Evolutionary conservation across 2,797 vertebrate species (phyloP), one percentile per base, ranked within the genome.

Genomic region (Melanotaenia parkinsoni): DNA sequence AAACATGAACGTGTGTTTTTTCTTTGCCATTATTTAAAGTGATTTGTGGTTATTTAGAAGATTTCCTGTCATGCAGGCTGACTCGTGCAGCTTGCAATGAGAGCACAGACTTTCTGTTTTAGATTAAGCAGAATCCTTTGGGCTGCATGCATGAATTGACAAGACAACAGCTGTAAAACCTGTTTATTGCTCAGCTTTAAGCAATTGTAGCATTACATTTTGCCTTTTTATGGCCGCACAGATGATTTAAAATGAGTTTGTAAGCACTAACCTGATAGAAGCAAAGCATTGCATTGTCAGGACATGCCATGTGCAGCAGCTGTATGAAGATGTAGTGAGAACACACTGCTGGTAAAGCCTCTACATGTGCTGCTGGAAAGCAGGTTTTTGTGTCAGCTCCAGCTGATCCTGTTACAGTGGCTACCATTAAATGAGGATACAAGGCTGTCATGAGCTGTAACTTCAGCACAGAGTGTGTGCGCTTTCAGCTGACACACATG

Each of bases 341-440:
- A 32, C 32, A 63, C 63, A 14, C 6, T 30, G 59, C 67, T 58
- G 58, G 72, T 70, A 5, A 75, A 73, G 30, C 22, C 43, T 47
- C 30, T 30, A 24, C 24, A 0, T 60, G 50, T 24, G 51, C 38
- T 13, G 70, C 2, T 56, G 32, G 37, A 30, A 53, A 16, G 30
- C 28, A 63, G 64, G 43, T 67, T 63, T 40, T 58, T 59, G 37
- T 33, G 3, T 10, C 67, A 73, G 72, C 56, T 51, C 57, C 9
- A 0, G 43, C 45, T 64, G 72, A 82, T 80, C 72, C 32, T 65
- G 77, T 86, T 81, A 76, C 70, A 67, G 47, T 50, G 50, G 61
- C 67, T 74, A 70, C 67, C 58, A 45, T 80, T 72, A 76, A 22
- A 74, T 16, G 37, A 82, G 80, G 68, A 61, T 32, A 62, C 11